Percentiles rank a stretch among this genome's conserved stretches.
These are phyloP conservation scores for Brotula barbata DNA, from an alignment of 2,797 vertebrate genomes.

Conservation along the genomic window DNA sequence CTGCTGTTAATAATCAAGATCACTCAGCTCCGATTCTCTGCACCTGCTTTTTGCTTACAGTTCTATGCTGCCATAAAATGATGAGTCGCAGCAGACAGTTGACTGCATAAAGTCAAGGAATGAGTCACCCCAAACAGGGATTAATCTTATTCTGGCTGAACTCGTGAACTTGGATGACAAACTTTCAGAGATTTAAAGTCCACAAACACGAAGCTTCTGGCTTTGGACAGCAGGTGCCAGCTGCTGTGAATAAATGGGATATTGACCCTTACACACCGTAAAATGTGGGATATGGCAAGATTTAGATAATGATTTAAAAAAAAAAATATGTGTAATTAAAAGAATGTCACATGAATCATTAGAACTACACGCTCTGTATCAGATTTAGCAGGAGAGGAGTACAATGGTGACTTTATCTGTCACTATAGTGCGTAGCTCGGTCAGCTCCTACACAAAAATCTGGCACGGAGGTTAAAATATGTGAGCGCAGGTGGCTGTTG, in stretches of 20 bases:
- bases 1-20: not conserved
- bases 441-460: conserved; percentile 3
- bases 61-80: conserved; percentile 29
- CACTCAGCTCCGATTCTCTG: not conserved
- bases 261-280: not conserved
- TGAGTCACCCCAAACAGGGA: conserved; percentile 55
- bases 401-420: not conserved
- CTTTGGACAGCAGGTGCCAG: conserved; percentile 37
- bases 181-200: conserved; percentile 46
- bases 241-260: conserved; percentile 45
- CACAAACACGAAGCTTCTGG: conserved; percentile 52
- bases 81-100: conserved; percentile 34
- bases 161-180: conserved; percentile 45
- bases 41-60: conserved; percentile 4
- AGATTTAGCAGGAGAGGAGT: not conserved
- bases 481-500: conserved; percentile 20
- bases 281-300: conserved; percentile 18
- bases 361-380: not conserved
- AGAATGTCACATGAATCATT: conserved; percentile 1
- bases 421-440: not conserved
- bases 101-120: conserved; percentile 28
- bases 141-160: conserved; percentile 52
- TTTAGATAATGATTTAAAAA: conserved; percentile 21
- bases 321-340: conserved; percentile 8
- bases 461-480: conserved; percentile 27